Percentiles rank a stretch among this genome's conserved stretches.
Conservation (phyloP, 2,113 vertebrate genomes). For the Zosterops borbonicus region DNA sequence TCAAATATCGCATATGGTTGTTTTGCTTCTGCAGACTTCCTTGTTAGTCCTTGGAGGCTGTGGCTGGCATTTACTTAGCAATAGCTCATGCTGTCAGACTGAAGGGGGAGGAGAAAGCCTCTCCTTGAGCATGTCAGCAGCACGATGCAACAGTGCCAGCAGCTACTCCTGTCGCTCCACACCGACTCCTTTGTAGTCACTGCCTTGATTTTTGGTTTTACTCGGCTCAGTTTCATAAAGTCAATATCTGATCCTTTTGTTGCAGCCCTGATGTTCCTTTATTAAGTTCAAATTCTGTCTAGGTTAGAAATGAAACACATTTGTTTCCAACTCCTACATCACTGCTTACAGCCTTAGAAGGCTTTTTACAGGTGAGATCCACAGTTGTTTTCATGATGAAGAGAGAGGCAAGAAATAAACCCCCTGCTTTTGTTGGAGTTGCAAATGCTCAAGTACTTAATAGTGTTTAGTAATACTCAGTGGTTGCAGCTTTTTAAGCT, state of each 20-base stretch:
- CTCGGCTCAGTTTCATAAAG: background rate
- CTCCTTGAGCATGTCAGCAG: conserved; percentile 7
- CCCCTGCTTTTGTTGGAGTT: background rate
- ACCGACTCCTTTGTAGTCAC: background rate
- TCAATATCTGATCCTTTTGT: background rate
- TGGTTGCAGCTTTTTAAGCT: background rate
- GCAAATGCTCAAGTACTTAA: background rate
- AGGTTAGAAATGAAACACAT: background rate
- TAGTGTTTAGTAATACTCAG: background rate
- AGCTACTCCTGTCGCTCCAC: background rate
- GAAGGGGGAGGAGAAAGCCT: conserved; percentile 45
- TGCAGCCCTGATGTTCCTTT: background rate
- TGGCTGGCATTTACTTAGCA: conserved; percentile 49
- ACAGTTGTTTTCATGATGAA: background rate
- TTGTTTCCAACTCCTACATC: background rate
- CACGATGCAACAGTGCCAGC: background rate
- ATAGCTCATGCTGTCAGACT: conserved; percentile 36
- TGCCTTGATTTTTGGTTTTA: background rate
- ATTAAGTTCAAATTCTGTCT: background rate
- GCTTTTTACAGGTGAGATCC: background rate
- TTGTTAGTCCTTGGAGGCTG: conserved; percentile 55
- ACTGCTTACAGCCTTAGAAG: background rate
- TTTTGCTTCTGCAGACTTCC: conserved; percentile 65
- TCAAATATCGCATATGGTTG: conserved; percentile 36
- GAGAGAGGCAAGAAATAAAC: background rate